Evolutionary conservation across 2,797 vertebrate genomes (phyloP), one percentile per base, ranked within the genome.

Genomic region (Pampus argenteus): DNA sequence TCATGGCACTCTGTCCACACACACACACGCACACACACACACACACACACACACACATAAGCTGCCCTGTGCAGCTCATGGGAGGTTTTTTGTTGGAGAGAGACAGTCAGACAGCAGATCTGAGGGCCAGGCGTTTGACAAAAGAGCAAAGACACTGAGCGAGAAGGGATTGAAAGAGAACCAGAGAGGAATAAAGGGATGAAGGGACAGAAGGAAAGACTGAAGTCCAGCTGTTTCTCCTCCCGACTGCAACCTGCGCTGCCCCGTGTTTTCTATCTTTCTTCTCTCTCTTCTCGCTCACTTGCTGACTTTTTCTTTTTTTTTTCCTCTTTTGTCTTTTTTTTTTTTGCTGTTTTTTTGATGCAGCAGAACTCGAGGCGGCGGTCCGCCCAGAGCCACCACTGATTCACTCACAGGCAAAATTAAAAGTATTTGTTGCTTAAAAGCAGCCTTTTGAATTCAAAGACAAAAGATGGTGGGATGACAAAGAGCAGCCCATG

Each of bases 381-480:
- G 17, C 25, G 4, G 5, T 45, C 57, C 13, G 17, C 54, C 40
- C 29, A 3, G 49, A 5, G 5, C 66, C 4, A 17, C 40, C 9
- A 22, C 29, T 1, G 50, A 49, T 79, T 85, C 51, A 14, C 42
- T 54, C 47, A 1, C 57, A 52, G 63, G 71, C 50, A 62, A 66
- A 72, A 79, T 81, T 78, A 70, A 80, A 76, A 78, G 6, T 50
- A 62, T 83, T 79, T 69, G 67, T 69, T 56, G 54, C 59, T 64
- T 59, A 59, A 85, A 82, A 78, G 61, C 64, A 61, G 70, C 56
- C 54, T 66, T 83, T 84, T 80, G 45, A 83, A 79, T 81, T 64
- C 50, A 79, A 76, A 85, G 63, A 83, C 80, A 86, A 85, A 84
- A 83, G 82, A 76, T 59, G 47, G 68, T 5, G 11, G 15, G 31